These are phyloP conservation scores for Apomyelois bistriatella DNA, from an alignment of 2,888 invertebrate species.

Conservation along the genomic window DNA sequence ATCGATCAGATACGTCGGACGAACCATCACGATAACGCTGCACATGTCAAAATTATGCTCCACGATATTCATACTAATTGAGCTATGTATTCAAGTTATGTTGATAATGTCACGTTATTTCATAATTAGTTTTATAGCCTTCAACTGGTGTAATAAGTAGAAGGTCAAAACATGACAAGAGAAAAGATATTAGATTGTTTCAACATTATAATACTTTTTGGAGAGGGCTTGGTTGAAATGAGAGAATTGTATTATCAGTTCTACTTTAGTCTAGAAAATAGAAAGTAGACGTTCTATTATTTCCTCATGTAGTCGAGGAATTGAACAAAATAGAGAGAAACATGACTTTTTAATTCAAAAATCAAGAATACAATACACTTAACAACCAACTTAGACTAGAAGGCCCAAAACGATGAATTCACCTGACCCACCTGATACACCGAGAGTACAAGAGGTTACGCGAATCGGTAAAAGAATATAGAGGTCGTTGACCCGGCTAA, in stretches of 20 bases:
- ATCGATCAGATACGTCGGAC: conserved; percentile 2
- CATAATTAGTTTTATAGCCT: not conserved
- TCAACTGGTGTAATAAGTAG: too few species aligned
- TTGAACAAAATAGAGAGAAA: too few species aligned
- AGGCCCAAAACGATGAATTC: not conserved
- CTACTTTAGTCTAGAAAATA: too few species aligned
- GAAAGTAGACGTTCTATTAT: too few species aligned
- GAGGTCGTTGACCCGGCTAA: conserved; percentile 69
- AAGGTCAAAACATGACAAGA: too few species aligned
- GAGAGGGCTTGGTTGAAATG: too few species aligned
- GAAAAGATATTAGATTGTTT: too few species aligned
- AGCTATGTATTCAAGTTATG: not conserved
- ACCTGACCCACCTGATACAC: not conserved
- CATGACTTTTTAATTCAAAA: too few species aligned
- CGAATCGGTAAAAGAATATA: conserved; percentile 13
- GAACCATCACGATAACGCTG: not conserved
- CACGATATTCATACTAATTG: not conserved
- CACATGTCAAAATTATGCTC: conserved; percentile 3
- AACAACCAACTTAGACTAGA: not conserved
- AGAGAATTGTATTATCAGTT: too few species aligned
- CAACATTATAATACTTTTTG: too few species aligned
- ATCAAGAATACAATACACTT: too few species aligned
- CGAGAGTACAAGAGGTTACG: conserved; percentile 1
- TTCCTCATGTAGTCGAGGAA: too few species aligned
- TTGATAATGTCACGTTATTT: not conserved